Percentiles rank a stretch among this genome's conserved stretches.
These are phyloP conservation scores for Procavia capensis DNA, from an alignment of 2,113 vertebrate genomes.

Conservation along the genomic window DNA sequence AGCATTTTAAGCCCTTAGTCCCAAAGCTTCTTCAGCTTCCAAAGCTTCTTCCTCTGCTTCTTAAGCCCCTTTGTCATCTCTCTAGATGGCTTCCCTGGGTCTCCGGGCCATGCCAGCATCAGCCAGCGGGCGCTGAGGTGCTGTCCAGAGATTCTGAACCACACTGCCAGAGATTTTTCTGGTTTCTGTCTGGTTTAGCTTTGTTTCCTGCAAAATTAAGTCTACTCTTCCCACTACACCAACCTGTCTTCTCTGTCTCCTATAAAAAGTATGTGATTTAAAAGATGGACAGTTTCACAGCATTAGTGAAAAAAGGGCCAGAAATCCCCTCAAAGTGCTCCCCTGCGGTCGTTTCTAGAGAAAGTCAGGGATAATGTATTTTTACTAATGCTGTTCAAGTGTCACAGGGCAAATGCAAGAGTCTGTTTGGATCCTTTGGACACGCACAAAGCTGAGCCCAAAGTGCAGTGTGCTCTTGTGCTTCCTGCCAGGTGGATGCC, in stretches of 20 bases:
- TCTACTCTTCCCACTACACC: background rate
- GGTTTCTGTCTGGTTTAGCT: background rate
- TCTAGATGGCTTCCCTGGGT: rapidly evolving
- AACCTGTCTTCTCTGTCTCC: background rate
- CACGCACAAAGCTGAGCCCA: background rate
- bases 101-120: background rate
- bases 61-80: background rate
- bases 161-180: background rate
- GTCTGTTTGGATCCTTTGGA: background rate
- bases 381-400: background rate
- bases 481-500: background rate
- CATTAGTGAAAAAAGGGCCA: background rate
- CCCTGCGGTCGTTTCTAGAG: background rate
- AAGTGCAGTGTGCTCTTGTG: background rate
- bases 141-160: background rate
- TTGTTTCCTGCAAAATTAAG: background rate
- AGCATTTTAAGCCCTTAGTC: background rate
- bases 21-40: too few species aligned
- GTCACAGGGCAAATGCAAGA: background rate
- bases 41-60: too few species aligned
- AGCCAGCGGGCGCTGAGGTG: background rate
- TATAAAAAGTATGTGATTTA: background rate
- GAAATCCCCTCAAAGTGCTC: background rate
- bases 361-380: background rate
- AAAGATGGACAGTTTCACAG: background rate